Base-by-base conservation (phyloP, 2,113 vertebrate species). In the Bubo blakistoni region DNA sequence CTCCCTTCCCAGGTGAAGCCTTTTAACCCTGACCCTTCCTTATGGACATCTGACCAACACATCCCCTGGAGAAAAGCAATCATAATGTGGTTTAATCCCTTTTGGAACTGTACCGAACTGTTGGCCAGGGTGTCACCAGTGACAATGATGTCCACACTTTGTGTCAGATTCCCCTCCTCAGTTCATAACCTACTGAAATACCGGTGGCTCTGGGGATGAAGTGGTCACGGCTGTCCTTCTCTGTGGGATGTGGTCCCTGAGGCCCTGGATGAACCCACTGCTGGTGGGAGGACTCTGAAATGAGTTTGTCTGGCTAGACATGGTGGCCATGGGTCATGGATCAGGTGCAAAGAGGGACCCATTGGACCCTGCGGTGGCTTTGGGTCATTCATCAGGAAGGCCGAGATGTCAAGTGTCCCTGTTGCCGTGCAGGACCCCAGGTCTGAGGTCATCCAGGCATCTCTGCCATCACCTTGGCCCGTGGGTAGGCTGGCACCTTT, bases 91-190 rank as follows among this genome's bases (percentile, higher is more conserved):
- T 22, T 83, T 66, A 27, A 66, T 49, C 13, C 44, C 29, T 40
- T 25, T 34, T 11, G 26, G n/a, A 74, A 14, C 36, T 18, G 26
- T 11, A 29, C 29, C n/a, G 58, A 78, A 9, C 74, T n/a, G 57
- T 54, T 59, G 71, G 34, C 22, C 44, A 20, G 12, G 8, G 5
- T 54, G 42, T 58, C 29, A 59, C 16, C 22, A 21, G 9, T 9
- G 51, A 14, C 11, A 27, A 38, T 30, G 11, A 62, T 77, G 73
- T 36, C 63, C 59, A 70, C 34, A 11, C 10, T 51, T 79, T 0
- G 0, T 15, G 14, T 87, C 24, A 58, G 65, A 34, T 42, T 72
- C 24, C n/a, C 44, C 29, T 62, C 22, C 14, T 46, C 0, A 0
- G 12, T 27, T 76, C 19, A 30, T 51, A 81, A 70, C 11, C 24